Base-by-base conservation (phyloP, 2,888 invertebrate genomes). In the Stenoptilia bipunctidactyla region DNA sequence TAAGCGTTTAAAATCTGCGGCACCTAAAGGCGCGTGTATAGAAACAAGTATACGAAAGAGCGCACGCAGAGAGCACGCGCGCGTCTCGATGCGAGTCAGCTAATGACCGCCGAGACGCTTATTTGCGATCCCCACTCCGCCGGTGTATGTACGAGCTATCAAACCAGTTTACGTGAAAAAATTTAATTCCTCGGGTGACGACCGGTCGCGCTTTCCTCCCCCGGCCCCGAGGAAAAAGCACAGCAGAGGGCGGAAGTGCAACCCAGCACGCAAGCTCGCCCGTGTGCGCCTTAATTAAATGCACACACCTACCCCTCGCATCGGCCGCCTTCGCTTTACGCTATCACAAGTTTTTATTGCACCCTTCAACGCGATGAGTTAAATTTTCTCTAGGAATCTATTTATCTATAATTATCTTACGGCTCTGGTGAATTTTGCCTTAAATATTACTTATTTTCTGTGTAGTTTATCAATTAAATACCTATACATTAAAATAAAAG, bases 81-180 rank as follows among this genome's bases (percentile, higher is more conserved):
- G 73, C 75, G 74, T 62, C 61, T 66, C 66, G 58, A 63, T 57
- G 69, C 73, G 61, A 67, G 59, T 68, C 62, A 71, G 73, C 74
- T 82, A 80, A 80, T 83, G 82, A 73, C 73, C 77, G 76, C 65
- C 71, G 61, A 61, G 69, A 61, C 73, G 77, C 69, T 71, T 73
- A 75, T 77, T 79, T 73, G 80, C 77, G 71, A 75, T 72, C 79
- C 80, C 77, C 80, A 73, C 76, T 73, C 76, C 66, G 58, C 66
- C 62, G 64, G 68, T 52, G 66, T 71, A 72, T 68, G 66, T 71
- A 72, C 69, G 66, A 66, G 77, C 74, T 82, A 82, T 83, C 76
- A 79, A 83, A 83, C 83, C 79, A 74, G 82, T 80, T 80, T 79
- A 79, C 74, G 72, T 82, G 80, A 82, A 82, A 82, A 82, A 69